These are phyloP conservation scores for Boleophthalmus pectinirostris DNA, from an alignment of 2,113 vertebrate species.

Conservation along the genomic window DNA sequence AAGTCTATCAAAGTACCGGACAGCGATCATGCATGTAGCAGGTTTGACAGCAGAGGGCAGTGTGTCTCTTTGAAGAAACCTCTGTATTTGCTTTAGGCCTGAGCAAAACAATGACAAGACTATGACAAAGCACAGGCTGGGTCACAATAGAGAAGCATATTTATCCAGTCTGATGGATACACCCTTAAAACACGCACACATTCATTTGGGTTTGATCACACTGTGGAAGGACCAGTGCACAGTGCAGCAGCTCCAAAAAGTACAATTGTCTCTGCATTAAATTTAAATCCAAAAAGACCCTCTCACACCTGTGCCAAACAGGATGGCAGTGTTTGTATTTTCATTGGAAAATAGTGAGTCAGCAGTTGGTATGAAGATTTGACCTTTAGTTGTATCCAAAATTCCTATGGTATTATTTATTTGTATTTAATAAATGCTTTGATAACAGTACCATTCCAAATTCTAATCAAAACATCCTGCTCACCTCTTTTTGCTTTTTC, in stretches of 20 bases:
- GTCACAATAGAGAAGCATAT: conserved; percentile 23
- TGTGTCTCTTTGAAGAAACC: conserved; percentile 49
- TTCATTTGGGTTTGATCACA: conserved; percentile 25
- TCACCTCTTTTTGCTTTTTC: neutral
- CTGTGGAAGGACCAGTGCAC: neutral
- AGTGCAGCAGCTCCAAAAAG: neutral
- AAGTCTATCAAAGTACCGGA: conserved; percentile 20
- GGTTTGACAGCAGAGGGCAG: conserved; percentile 67
- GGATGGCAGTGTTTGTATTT: too few species aligned
- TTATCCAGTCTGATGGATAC: conserved; percentile 21
- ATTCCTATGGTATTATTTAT: neutral
- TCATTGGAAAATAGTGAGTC: too few species aligned
- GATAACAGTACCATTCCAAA: neutral
- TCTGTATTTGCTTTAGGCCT: conserved; percentile 13
- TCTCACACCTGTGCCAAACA: too few species aligned
- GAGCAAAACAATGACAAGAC: conserved; percentile 31
- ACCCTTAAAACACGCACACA: conserved; percentile 20
- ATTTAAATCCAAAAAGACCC: too few species aligned
- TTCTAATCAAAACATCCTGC: neutral
- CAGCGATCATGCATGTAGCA: conserved; percentile 34
- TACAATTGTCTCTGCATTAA: neutral
- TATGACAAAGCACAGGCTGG: conserved; percentile 27
- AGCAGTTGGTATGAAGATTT: neutral
- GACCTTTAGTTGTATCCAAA: neutral
- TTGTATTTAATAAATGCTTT: neutral